Percentiles rank a stretch among this genome's conserved stretches.
These are phyloP conservation scores for Seladonia tumulorum DNA, from an alignment of 2,888 invertebrate species.

Conservation along the genomic window DNA sequence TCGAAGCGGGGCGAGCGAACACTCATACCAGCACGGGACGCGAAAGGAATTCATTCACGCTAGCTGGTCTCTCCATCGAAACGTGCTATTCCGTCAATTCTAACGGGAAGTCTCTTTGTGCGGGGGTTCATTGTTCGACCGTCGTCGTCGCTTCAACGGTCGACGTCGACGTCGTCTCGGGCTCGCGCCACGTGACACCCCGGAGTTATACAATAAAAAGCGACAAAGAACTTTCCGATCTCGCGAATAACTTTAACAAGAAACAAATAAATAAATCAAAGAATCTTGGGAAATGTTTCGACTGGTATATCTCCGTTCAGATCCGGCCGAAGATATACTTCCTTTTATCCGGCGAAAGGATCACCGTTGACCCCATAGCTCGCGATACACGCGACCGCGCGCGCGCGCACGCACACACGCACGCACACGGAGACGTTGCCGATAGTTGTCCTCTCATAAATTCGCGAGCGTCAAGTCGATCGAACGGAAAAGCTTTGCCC, in stretches of 20 bases:
- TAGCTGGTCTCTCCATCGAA: conserved; percentile 58
- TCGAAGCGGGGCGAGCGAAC: conserved; percentile 29
- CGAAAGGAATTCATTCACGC: conserved; percentile 60
- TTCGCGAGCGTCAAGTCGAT: conserved; percentile 56
- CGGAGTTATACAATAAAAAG: conserved; percentile 26
- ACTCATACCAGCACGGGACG: conserved; percentile 45
- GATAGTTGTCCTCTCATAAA: conserved; percentile 57
- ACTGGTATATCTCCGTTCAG: conserved; percentile 40
- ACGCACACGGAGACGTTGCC: background rate
- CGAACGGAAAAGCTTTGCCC: conserved; percentile 48
- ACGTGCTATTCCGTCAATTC: conserved; percentile 51
- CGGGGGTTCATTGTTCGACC: conserved; percentile 56
- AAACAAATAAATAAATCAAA: conserved; percentile 65
- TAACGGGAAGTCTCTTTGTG: conserved; percentile 63
- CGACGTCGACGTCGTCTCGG: conserved; percentile 26
- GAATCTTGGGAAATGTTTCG: conserved; percentile 32
- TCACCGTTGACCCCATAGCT: background rate
- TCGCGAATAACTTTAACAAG: conserved; percentile 64
- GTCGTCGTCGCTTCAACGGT: background rate
- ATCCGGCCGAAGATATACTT: conserved; percentile 51
- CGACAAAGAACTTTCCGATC: conserved; percentile 49
- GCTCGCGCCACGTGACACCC: conserved; percentile 26
- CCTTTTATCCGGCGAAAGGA: conserved; percentile 29
- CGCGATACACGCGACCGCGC: background rate
- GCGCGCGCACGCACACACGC: background rate